Evolutionary conservation across 2,888 invertebrate genomes (phyloP).

Genomic region (Melipona bicolor): DNA sequence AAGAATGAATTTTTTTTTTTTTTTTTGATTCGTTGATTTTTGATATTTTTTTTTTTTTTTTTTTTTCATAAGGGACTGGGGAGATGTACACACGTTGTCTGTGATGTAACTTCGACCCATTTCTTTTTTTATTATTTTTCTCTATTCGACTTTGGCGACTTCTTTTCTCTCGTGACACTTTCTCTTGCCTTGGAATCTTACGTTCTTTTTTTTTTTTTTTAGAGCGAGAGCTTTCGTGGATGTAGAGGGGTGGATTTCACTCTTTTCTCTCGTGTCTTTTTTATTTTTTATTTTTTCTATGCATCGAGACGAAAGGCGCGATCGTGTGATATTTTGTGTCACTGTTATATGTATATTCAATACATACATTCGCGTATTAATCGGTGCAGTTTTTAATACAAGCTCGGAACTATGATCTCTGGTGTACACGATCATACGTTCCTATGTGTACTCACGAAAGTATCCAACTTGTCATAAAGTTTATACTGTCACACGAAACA

Average conservation of each 20-base stretch:
- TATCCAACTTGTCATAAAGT: too few relatives aligned
- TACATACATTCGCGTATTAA: background rate
- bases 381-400: too few relatives aligned
- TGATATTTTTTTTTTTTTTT: constrained; percentile 5
- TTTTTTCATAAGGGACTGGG: constrained; percentile 6
- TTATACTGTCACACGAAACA: too few relatives aligned
- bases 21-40: background rate
- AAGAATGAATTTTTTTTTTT: constrained; percentile 35
- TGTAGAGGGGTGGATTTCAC: background rate
- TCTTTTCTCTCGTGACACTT: background rate
- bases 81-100: too few relatives aligned
- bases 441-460: too few relatives aligned
- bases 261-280: background rate
- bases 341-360: background rate
- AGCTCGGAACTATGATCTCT: too few relatives aligned
- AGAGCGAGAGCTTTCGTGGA: background rate
- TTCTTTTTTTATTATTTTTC: too few relatives aligned
- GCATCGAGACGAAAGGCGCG: background rate
- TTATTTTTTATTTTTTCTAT: background rate
- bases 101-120: too few relatives aligned
- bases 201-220: background rate
- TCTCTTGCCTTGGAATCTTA: background rate
- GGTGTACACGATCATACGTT: too few relatives aligned
- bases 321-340: background rate
- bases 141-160: background rate